Conservation (phyloP, 2,888 invertebrate species). For the Dioctria rufipes region DNA sequence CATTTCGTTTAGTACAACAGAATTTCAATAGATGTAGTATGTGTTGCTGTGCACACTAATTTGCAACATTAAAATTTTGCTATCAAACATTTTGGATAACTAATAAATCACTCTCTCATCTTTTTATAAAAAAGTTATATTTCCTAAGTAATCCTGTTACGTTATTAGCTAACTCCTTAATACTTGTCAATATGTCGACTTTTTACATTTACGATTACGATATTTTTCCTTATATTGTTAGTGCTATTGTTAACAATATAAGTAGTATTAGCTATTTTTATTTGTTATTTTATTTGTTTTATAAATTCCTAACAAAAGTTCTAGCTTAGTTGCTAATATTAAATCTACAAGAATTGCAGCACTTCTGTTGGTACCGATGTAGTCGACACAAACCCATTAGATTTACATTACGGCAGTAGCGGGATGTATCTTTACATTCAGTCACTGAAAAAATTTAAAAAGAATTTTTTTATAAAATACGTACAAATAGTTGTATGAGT, state of each 20-base stretch:
- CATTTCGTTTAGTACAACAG: no score
- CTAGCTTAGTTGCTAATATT: slow-evolving; percentile 59
- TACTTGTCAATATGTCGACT: slow-evolving; percentile 30
- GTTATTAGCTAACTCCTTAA: slow-evolving; percentile 37
- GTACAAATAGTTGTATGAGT: no score
- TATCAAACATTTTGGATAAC: slow-evolving; percentile 49
- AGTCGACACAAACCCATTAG: slow-evolving; percentile 91
- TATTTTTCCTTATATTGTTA: slow-evolving; percentile 35
- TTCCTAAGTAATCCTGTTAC: slow-evolving; percentile 17
- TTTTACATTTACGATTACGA: slow-evolving; percentile 21
- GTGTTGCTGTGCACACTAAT: no score
- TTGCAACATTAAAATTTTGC: slow-evolving; percentile 17
- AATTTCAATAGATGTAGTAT: no score
- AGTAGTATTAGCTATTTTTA: slow-evolving; percentile 18
- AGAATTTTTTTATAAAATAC: not conserved
- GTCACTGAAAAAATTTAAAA: slow-evolving; percentile 71
- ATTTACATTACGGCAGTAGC: slow-evolving; percentile 89
- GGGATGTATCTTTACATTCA: slow-evolving; percentile 85
- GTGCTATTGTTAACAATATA: slow-evolving; percentile 30
- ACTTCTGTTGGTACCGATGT: slow-evolving; percentile 86
- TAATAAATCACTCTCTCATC: slow-evolving; percentile 47
- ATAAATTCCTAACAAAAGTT: slow-evolving; percentile 8
- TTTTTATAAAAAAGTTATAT: slow-evolving; percentile 46
- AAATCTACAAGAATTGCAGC: slow-evolving; percentile 85
- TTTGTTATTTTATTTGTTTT: slow-evolving; percentile 24